Evolutionary conservation across 2,113 vertebrate species (phyloP).

Genomic region (Solenodon paradoxus): DNA sequence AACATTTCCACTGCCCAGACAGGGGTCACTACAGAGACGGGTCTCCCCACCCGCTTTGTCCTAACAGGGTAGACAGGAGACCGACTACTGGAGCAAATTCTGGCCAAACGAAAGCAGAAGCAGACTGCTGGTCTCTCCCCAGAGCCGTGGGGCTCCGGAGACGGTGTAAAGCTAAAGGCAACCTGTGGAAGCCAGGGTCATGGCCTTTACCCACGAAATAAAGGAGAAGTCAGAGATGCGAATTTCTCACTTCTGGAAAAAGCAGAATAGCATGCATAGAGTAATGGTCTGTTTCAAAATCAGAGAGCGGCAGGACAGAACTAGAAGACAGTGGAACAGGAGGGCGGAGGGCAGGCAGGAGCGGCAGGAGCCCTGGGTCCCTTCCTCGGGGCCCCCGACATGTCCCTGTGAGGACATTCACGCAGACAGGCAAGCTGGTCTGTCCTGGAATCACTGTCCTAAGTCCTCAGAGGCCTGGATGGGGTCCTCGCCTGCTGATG

Average conservation of each 20-base stretch:
- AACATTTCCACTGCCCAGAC: background rate
- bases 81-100: background rate
- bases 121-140: background rate
- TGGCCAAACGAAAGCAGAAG: conserved; percentile 10
- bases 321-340: background rate
- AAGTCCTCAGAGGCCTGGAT: background rate
- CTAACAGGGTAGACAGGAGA: background rate
- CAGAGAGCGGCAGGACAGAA: background rate
- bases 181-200: background rate
- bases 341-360: background rate
- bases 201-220: background rate
- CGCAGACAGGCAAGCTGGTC: fast-evolving
- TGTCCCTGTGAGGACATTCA: background rate
- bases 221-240: background rate
- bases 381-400: background rate
- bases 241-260: background rate
- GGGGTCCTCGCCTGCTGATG: no score
- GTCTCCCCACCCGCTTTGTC: no score
- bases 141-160: background rate
- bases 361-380: no score
- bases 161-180: background rate
- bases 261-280: background rate
- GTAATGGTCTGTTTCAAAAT: background rate
- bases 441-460: background rate
- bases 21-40: no score